A percentile compares a stretch with the other conserved stretches of the same genome.
These are phyloP conservation scores for Campoplex capitator DNA, from an alignment of 2,888 invertebrate genomes.

Conservation along the genomic window DNA sequence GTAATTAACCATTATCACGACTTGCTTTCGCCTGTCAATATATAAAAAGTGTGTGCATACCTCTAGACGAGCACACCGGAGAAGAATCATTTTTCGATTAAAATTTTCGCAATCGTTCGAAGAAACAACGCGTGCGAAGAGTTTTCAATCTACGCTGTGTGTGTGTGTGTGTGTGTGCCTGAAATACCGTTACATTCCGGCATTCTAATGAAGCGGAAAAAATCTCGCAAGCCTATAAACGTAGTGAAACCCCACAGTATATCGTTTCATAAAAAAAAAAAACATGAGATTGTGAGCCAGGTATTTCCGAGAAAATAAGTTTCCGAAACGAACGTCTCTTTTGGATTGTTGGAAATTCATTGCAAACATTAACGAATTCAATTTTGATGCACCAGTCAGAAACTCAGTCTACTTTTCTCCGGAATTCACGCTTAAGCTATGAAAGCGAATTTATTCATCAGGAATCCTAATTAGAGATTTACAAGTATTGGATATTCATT, in stretches of 20 bases:
- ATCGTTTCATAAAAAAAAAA: constrained; percentile 8
- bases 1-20: constrained; percentile 55
- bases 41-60: background rate
- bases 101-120: constrained; percentile 38
- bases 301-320: background rate
- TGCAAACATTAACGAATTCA: background rate
- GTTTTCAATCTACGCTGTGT: constrained; percentile 29
- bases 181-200: constrained; percentile 57
- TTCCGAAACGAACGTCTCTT: background rate
- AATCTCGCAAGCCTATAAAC: constrained; percentile 10
- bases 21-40: constrained; percentile 30
- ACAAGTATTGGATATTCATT: too few relatives aligned
- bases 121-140: constrained; percentile 47
- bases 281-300: background rate
- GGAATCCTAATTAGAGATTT: too few relatives aligned
- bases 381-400: background rate
- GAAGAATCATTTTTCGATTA: constrained; percentile 55
- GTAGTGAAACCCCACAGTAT: background rate
- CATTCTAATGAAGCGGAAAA: constrained; percentile 28
- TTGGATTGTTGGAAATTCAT: background rate
- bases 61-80: background rate
- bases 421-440: too few relatives aligned
- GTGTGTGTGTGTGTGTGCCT: background rate
- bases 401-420: too few relatives aligned
- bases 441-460: too few relatives aligned